Evolutionary conservation across 2,797 vertebrate genomes (phyloP).

Genomic region (Lepilemur ruficaudatus): DNA sequence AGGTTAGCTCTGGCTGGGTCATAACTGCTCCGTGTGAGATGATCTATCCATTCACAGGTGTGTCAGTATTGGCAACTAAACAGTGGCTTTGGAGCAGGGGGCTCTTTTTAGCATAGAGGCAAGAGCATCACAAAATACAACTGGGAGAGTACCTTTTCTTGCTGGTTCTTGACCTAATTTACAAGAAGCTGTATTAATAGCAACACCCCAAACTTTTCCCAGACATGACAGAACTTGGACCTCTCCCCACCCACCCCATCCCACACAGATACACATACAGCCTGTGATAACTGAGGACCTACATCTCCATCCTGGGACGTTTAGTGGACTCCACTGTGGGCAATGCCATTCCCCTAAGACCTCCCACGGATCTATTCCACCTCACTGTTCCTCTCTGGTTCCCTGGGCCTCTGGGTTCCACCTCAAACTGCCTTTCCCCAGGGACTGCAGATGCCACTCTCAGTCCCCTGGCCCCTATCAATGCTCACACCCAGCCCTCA

Average conservation of each 20-base stretch:
- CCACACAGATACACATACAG: not conserved
- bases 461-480: not conserved
- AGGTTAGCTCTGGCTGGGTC: not conserved
- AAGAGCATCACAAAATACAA: not conserved
- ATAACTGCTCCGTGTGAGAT: not conserved
- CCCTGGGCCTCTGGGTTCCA: not conserved
- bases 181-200: not conserved
- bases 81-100: not conserved
- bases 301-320: not conserved
- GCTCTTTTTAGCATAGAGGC: not conserved
- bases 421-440: not conserved
- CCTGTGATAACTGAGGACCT: not conserved
- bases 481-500: rapidly evolving
- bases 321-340: not conserved
- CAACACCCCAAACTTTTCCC: not conserved
- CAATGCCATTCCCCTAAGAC: not conserved
- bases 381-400: not conserved
- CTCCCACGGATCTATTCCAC: not conserved
- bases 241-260: too few species aligned
- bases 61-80: not conserved
- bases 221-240: not conserved
- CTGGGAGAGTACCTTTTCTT: not conserved
- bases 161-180: not conserved
- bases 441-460: not conserved
- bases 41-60: not conserved